Base-by-base conservation (phyloP, 2,113 vertebrate species). In the Montifringilla adamsi region DNA sequence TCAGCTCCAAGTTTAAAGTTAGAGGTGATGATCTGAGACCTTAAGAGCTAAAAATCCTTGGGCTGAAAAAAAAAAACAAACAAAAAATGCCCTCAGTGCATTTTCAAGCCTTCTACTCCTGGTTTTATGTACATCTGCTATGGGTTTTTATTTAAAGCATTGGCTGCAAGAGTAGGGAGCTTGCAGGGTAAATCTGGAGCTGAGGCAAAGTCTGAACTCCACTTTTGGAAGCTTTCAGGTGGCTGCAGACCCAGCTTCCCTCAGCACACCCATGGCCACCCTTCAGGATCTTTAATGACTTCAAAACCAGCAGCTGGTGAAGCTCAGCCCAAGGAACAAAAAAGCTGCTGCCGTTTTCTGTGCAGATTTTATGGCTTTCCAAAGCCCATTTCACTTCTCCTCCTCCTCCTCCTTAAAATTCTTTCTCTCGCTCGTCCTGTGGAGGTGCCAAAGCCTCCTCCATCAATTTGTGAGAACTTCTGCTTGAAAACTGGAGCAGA, bases 401-500 rank as follows among this genome's bases (percentile, higher is more conserved):
- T 82, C 63, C 67, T 84, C 84, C 67, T 84, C 85, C 88, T 89
- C 46, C 59, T 9, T 74, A 37, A 7, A 73, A 56, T 76, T 87
- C 78, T 80, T n/a, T 47, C 30, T 46, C 66, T 47, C 17, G 27
- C 59, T 73, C 24, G 66, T 90, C 50, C 75, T 35, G 82, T 3
- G 39, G 87, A 91, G 84, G 82, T 96, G 96, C 89, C 94, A 92
- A 95, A 93, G n/a, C 88, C 94, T 91, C 95, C 80, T 91, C 91
- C 69, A 30, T 69, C 91, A 56, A 92, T 95, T 92, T 95, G 86
- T 62, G 94, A 95, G 67, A 93, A 79, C 74, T 97, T 95, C 87
- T 96, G 94, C 96, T 96, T 87, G 89, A 94, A 97, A 97, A 97
- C 85, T 94, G 91, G 96, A 95, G 94, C 96, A 88, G 87, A 95